Conservation (phyloP, 2,888 invertebrate genomes). For the Nemurella pictetii region DNA sequence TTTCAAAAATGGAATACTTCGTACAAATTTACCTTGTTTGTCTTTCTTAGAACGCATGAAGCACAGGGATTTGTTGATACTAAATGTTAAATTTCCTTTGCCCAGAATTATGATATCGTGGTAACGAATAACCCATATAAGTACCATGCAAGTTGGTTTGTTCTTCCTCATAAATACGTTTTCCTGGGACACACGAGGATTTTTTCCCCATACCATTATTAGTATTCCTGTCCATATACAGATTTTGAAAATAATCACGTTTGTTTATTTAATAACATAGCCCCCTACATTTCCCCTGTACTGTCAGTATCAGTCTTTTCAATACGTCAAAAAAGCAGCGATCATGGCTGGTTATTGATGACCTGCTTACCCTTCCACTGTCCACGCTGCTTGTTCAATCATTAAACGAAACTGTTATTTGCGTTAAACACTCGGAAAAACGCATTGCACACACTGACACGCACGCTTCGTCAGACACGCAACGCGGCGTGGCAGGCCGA, state of each 20-base stretch:
- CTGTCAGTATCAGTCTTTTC: not conserved
- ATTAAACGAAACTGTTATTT: not conserved
- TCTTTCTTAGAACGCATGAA: too few species aligned
- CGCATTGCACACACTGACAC: not conserved
- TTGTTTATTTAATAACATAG: not conserved
- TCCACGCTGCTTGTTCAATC: not conserved
- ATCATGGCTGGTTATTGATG: not conserved
- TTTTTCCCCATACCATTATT: too few species aligned
- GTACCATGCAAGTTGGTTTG: too few species aligned
- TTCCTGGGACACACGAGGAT: too few species aligned
- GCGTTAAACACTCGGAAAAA: not conserved
- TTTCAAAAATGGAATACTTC: too few species aligned
- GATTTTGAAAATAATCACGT: not conserved
- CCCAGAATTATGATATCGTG: too few species aligned
- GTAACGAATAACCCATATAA: too few species aligned
- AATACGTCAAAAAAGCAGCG: not conserved
- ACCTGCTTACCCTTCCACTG: not conserved
- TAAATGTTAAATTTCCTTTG: too few species aligned
- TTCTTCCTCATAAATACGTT: too few species aligned
- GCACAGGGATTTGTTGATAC: too few species aligned
- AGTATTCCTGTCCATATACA: not conserved
- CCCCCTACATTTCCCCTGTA: not conserved
- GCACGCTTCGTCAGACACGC: not conserved
- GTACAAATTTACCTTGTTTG: too few species aligned
- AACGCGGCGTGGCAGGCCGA: not conserved